phyloP scores from a whole-genome alignment of 2,797 vertebrate species.

The Acanthornis magna region DNA sequence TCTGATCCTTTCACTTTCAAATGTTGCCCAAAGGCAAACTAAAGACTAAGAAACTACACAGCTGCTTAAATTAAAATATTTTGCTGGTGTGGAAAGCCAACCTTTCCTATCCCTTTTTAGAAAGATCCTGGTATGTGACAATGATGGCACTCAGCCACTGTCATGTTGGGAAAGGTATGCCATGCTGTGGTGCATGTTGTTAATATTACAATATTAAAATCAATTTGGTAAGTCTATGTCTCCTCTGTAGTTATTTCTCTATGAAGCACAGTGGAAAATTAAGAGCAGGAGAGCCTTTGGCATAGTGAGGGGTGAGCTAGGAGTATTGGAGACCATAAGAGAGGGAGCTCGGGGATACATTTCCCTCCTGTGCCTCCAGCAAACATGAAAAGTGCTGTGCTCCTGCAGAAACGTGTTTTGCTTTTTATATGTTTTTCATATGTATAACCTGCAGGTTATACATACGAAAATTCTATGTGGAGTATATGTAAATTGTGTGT shows the following conservation, averaged over 20 bases:
- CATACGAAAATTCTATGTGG: background rate
- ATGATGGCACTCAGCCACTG: background rate
- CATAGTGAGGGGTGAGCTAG: background rate
- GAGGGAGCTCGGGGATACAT: fast-evolving
- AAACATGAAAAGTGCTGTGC: background rate
- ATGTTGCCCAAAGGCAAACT: background rate
- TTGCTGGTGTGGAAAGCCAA: background rate
- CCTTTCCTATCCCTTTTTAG: background rate
- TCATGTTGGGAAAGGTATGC: background rate
- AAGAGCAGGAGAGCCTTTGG: background rate
- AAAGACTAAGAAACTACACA: background rate
- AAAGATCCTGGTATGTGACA: background rate
- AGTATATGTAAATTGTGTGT: background rate
- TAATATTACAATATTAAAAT: background rate
- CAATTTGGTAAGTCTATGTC: background rate
- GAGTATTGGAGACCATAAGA: background rate
- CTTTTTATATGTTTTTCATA: background rate
- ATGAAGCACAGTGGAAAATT: background rate
- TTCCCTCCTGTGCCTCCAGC: background rate
- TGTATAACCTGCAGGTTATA: background rate
- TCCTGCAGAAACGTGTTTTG: background rate
- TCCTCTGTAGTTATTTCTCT: background rate
- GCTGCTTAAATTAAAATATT: background rate
- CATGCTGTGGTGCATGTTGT: background rate
- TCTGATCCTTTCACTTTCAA: background rate